These are phyloP conservation scores for Drosophila quinaria DNA, from an alignment of 2,888 invertebrate genomes.

Conservation along the genomic window DNA sequence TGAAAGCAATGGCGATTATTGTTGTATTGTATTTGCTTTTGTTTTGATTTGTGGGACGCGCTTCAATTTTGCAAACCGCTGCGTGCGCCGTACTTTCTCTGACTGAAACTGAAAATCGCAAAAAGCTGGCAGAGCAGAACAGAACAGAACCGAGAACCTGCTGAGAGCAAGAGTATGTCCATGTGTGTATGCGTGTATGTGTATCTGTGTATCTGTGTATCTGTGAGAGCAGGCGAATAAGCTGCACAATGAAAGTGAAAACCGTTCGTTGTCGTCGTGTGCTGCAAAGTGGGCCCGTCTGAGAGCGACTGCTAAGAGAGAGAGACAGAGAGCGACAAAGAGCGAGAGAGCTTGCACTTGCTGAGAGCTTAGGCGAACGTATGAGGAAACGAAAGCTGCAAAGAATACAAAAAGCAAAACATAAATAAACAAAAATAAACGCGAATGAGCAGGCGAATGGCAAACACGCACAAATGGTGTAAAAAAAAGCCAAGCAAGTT, in stretches of 20 bases:
- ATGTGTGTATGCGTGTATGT: slow-evolving; percentile 7
- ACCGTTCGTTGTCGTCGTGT: slow-evolving; percentile 44
- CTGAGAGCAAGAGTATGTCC: slow-evolving; percentile 20
- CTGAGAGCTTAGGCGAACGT: slow-evolving; percentile 36
- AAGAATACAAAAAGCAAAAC: slow-evolving; percentile 78
- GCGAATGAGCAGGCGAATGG: slow-evolving; percentile 65
- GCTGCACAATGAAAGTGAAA: slow-evolving; percentile 79
- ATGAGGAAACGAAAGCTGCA: slow-evolving; percentile 70
- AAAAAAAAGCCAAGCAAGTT: slow-evolving; percentile 19
- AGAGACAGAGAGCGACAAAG: slow-evolving; percentile 26
- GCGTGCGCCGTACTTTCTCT: slow-evolving; percentile 85
- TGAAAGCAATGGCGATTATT: slow-evolving; percentile 37
- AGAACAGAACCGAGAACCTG: slow-evolving; percentile 38
- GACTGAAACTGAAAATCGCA: slow-evolving; percentile 79
- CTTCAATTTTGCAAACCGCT: slow-evolving; percentile 77
- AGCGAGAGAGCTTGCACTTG: slow-evolving; percentile 10
- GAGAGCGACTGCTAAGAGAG: slow-evolving; percentile 38
- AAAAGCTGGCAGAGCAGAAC: slow-evolving; percentile 45
- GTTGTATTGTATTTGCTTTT: slow-evolving; percentile 33
- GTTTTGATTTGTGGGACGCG: slow-evolving; percentile 43
- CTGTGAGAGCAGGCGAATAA: slow-evolving; percentile 46
- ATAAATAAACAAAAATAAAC: slow-evolving; percentile 82
- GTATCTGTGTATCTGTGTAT: slow-evolving; percentile 13
- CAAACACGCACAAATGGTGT: slow-evolving; percentile 39
- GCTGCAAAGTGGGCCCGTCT: slow-evolving; percentile 52